Conservation (phyloP, 2,113 vertebrate genomes). For the Alexandromys fortis region DNA sequence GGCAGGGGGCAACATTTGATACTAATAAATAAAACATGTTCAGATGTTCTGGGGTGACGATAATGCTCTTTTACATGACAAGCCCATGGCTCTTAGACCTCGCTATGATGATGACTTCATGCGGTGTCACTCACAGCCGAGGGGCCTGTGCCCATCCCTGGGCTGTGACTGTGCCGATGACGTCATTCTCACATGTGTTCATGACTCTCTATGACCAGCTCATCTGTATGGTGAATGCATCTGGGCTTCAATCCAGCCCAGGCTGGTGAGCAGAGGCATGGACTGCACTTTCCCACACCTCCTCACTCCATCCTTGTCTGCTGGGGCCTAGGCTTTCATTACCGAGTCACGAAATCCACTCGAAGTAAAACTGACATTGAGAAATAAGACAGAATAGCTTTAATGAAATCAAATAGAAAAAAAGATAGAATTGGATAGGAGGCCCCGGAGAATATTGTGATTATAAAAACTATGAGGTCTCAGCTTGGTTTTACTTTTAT, state of each 20-base stretch:
- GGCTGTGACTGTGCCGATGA: neutral
- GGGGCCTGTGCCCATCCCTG: neutral
- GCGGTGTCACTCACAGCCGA: neutral
- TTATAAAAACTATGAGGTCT: neutral
- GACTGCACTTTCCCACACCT: neutral
- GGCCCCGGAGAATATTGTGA: neutral
- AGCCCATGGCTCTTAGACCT: conserved; percentile 33
- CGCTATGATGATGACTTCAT: conserved; percentile 46
- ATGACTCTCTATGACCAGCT: neutral
- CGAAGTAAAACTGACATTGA: neutral
- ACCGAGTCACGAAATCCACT: neutral
- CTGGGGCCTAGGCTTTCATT: neutral
- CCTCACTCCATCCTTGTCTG: neutral
- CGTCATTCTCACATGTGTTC: neutral
- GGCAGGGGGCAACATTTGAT: neutral
- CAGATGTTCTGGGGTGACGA: conserved; percentile 49
- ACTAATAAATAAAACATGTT: conserved; percentile 62
- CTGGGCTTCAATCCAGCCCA: neutral
- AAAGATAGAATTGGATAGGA: neutral
- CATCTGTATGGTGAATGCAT: neutral
- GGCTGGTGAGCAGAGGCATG: neutral
- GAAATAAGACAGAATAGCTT: neutral
- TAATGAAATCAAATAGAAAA: neutral
- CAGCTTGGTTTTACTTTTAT: neutral
- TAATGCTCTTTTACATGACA: conserved; percentile 49